Percentiles rank a stretch among this genome's conserved stretches.
phyloP scores from a whole-genome alignment of 2,113 vertebrate species.

The Piprites chloris region DNA sequence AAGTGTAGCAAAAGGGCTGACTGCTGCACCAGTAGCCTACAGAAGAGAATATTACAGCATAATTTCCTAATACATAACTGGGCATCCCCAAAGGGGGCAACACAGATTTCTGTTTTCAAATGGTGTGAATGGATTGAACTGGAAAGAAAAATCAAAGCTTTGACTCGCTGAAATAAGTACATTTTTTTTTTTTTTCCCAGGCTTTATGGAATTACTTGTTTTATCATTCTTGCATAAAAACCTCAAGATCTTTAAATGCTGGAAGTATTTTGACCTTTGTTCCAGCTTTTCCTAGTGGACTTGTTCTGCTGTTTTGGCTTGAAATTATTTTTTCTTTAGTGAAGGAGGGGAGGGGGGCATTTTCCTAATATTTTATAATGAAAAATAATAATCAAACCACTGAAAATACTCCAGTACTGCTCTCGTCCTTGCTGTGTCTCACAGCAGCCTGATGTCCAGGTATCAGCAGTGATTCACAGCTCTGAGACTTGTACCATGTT shows the following conservation, averaged over 20 bases:
- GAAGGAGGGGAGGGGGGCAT: rapidly evolving
- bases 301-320: not conserved
- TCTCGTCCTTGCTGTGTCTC: not conserved
- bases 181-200: not conserved
- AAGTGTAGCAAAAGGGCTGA: slow-evolving; percentile 18
- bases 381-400: not conserved
- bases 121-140: not conserved
- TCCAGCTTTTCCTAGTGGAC: not conserved
- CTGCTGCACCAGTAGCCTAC: not conserved
- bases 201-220: not conserved
- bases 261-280: not conserved
- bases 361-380: not conserved
- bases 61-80: not conserved
- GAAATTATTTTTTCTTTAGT: not conserved
- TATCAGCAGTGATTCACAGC: not conserved
- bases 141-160: not conserved
- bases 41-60: not conserved
- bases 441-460: not conserved
- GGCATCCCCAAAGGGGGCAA: not conserved
- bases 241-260: not conserved
- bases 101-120: not conserved
- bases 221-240: not conserved
- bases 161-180: not conserved
- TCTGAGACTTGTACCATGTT: not conserved
- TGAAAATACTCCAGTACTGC: not conserved